Percentiles rank a stretch among this genome's conserved stretches.
Conservation (phyloP, 2,888 invertebrate genomes). For the Tiphia femorata region DNA sequence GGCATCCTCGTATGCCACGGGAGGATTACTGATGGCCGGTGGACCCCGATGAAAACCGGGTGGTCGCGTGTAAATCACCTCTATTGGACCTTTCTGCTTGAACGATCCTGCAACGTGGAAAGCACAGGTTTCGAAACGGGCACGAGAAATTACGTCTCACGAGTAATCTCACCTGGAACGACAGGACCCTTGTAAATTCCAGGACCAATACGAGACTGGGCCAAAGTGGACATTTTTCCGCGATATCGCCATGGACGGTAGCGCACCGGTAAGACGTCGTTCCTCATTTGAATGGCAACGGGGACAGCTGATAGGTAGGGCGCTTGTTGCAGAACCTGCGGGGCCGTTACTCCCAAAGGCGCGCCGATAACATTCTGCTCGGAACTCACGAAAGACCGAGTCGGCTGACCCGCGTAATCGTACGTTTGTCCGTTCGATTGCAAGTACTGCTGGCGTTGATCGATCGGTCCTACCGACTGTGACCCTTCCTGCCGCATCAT, state of each 20-base stretch:
- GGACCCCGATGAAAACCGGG: constrained; percentile 45
- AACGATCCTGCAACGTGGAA: constrained; percentile 25
- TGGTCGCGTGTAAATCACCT: constrained; percentile 60
- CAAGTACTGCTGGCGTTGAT: constrained; percentile 6
- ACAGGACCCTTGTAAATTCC: constrained; percentile 41
- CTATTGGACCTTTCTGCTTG: constrained; percentile 44
- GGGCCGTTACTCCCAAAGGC: constrained; percentile 4
- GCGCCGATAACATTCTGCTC: background rate
- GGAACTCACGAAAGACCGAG: no score
- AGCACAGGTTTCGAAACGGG: no score
- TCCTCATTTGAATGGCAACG: constrained; percentile 20
- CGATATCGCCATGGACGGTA: constrained; percentile 37
- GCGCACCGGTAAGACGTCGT: constrained; percentile 34
- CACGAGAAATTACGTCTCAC: no score
- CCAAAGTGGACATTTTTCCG: constrained; percentile 26
- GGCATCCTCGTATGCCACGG: constrained; percentile 50
- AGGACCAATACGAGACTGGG: constrained; percentile 46
- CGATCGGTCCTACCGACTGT: no score
- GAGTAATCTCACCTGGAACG: constrained; percentile 22
- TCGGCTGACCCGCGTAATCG: constrained; percentile 9
- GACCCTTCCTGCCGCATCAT: constrained; percentile 8
- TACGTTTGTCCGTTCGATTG: constrained; percentile 2
- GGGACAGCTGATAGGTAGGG: constrained; percentile 10
- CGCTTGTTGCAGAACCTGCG: constrained; percentile 11
- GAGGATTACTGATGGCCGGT: constrained; percentile 30